Evolutionary conservation across 2,797 vertebrate genomes (phyloP).

Genomic region (Ficedula albicollis): DNA sequence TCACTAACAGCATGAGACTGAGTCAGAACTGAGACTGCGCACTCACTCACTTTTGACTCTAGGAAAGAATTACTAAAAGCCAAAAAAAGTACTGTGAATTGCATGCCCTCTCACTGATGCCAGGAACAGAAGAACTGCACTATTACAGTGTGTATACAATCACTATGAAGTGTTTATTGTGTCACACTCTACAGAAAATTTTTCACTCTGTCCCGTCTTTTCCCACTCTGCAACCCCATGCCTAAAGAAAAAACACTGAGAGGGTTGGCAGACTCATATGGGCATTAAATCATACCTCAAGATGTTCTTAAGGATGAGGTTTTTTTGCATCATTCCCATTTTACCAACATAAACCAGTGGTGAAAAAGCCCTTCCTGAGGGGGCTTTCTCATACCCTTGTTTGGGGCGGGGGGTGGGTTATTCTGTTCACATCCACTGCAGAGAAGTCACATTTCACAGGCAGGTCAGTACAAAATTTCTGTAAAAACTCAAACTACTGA

Average conservation of each 20-base stretch:
- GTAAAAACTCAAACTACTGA: not conserved
- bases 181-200: not conserved
- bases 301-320: not conserved
- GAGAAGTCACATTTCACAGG: not conserved
- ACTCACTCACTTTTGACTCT: not conserved
- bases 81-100: not conserved
- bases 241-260: not conserved
- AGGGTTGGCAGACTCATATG: not conserved
- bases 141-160: not conserved
- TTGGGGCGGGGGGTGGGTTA: not conserved
- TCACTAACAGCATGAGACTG: constrained; percentile 24
- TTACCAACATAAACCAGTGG: not conserved
- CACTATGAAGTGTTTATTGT: not conserved
- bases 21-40: constrained; percentile 14
- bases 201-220: not conserved
- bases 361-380: not conserved
- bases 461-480: not conserved
- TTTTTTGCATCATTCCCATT: not conserved
- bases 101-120: not conserved
- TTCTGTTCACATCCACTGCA: not conserved
- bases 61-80: constrained; percentile 21
- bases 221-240: not conserved
- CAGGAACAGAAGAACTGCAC: not conserved
- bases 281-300: not conserved
- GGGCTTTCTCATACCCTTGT: not conserved